Evolutionary conservation across 2,113 vertebrate genomes (phyloP).

Genomic region (Cyanoliseus patagonus): DNA sequence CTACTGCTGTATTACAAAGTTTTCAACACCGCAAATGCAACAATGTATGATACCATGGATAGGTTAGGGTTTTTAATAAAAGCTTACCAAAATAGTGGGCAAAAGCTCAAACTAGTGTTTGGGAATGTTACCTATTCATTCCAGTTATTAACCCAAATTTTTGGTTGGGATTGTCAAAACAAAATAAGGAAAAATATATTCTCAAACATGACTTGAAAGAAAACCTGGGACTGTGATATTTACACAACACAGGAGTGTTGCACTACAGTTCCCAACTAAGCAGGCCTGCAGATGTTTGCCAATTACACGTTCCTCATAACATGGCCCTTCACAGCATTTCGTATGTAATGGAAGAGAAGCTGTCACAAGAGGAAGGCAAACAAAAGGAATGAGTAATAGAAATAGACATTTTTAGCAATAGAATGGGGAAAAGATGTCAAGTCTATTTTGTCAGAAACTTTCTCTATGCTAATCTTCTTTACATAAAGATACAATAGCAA

Average conservation of each 20-base stretch:
- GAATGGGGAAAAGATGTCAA: conserved; percentile 35
- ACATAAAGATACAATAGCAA: neutral
- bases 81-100: neutral
- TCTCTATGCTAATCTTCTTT: neutral
- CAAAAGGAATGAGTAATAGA: conserved; percentile 35
- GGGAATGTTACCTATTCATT: neutral
- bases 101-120: neutral
- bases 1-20: neutral
- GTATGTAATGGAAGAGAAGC: neutral
- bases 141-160: neutral
- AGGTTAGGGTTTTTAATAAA: neutral
- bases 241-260: neutral
- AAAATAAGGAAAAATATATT: neutral
- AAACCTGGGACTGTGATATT: neutral
- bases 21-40: neutral
- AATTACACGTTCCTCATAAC: neutral
- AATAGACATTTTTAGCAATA: neutral
- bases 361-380: neutral
- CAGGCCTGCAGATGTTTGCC: neutral
- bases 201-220: neutral
- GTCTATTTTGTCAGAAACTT: conserved; percentile 31
- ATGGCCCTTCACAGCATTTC: neutral
- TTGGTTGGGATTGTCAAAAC: neutral
- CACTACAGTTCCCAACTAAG: neutral
- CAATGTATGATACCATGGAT: neutral